phyloP scores from a whole-genome alignment of 2,113 vertebrate genomes.

The Hystrix brachyura region DNA sequence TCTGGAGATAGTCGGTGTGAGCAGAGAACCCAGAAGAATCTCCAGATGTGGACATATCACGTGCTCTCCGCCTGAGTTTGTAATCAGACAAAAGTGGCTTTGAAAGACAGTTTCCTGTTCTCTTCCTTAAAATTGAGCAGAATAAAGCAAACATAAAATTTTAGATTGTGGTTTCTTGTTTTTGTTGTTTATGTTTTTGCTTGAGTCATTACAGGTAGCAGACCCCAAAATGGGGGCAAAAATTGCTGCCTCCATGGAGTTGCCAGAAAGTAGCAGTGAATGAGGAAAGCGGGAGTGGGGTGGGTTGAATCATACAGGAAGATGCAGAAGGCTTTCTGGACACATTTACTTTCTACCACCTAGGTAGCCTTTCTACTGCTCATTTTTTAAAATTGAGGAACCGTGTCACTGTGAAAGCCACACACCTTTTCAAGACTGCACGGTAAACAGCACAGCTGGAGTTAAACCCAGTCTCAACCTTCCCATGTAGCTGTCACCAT shows the following conservation, averaged over 20 bases:
- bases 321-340: neutral
- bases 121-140: slow-evolving; percentile 9
- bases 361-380: neutral
- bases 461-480: neutral
- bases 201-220: neutral
- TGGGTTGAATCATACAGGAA: accelerated
- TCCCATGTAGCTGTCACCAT: too few species aligned
- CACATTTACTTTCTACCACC: neutral
- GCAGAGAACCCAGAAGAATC: neutral
- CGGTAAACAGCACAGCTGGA: neutral
- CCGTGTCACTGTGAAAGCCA: neutral
- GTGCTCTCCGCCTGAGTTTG: neutral
- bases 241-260: neutral
- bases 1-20: neutral
- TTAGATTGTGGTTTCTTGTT: neutral
- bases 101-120: neutral
- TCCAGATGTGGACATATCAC: neutral
- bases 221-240: neutral
- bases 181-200: neutral
- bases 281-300: neutral
- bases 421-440: neutral
- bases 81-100: neutral
- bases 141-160: neutral
- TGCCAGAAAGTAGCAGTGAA: neutral
- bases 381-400: neutral